Base-by-base conservation (phyloP, 2,888 invertebrate species). In the Palloptera scutellata region DNA sequence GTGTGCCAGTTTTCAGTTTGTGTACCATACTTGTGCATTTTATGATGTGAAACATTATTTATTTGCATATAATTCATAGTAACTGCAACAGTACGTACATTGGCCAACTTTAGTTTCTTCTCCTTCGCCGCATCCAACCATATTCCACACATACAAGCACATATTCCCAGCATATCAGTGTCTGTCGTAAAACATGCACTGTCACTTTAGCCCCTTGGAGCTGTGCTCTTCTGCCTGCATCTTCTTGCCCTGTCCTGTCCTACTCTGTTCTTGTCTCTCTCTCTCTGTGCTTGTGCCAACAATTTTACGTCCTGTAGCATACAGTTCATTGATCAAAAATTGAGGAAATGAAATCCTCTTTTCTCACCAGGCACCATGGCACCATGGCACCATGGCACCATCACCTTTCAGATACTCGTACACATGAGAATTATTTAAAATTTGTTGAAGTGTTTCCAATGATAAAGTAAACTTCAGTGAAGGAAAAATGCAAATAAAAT, bases 291-390 rank as follows among this genome's bases (percentile, higher is more conserved):
- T 55, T 48, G 41, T 52, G 17, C 52, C 17, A 13, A 13, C 55
- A 9, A 51, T 40, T 51, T 42, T 19, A 52, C 17, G 17, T 2
- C 15, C 15, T 17, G 19, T 17, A 15, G n/a, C 9, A 52, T 19
- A 17, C 58, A 61, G 65, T 59, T 60, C 77, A 74, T 76, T 76
- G 78, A 66, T 61, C 71, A 67, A 70, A 67, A 73, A 71, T 69
- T 71, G 70, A 68, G 70, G 58, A 71, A 70, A 53, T 63, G 53
- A 68, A 70, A 71, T 70, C 67, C 71, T 66, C 67, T 69, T 71
- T 68, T 72, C 65, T 41, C 48, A 30, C n/a, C n/a, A 60, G 63
- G 60, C 61, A 55, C 64, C 57, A 53, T 53, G 42, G 40, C 60
- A 40, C 30, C 63, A 43, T 20, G 48, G 40, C 30, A 61, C 40